Evolutionary conservation across 2,113 vertebrate species (phyloP).

Genomic region (Halichoerus grypus): DNA sequence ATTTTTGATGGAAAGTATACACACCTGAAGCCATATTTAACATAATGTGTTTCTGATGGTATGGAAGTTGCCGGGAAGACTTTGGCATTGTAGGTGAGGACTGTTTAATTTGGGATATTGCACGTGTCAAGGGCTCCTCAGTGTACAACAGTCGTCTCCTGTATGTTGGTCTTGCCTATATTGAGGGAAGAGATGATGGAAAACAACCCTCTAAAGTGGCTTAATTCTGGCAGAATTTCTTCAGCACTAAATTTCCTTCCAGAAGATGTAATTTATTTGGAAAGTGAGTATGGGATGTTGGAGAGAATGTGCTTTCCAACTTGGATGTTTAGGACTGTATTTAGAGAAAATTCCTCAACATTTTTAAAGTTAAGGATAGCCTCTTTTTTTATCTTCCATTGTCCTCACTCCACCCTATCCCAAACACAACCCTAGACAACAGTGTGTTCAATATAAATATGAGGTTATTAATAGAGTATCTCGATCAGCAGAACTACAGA

Average conservation of each 20-base stretch:
- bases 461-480: not conserved
- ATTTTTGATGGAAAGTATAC: not conserved
- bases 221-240: not conserved
- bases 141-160: not conserved
- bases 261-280: not conserved
- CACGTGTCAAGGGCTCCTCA: not conserved
- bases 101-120: not conserved
- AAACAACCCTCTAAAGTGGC: not conserved
- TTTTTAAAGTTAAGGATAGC: not conserved
- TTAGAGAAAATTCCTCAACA: not conserved
- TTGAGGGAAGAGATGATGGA: not conserved
- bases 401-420: not conserved
- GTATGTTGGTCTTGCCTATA: not conserved
- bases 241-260: not conserved
- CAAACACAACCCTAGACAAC: not conserved
- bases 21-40: not conserved
- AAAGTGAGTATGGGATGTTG: not conserved
- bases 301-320: not conserved
- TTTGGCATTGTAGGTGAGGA: not conserved
- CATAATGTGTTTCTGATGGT: not conserved
- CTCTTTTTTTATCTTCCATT: not conserved
- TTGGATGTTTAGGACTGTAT: not conserved
- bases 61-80: not conserved
- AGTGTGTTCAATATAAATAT: not conserved
- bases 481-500: not conserved